A percentile compares a stretch with the other conserved stretches of the same genome.
Evolutionary conservation across 1,140 invertebrate genomes (phyloP).

Genomic region (Coelopa frigida): DNA sequence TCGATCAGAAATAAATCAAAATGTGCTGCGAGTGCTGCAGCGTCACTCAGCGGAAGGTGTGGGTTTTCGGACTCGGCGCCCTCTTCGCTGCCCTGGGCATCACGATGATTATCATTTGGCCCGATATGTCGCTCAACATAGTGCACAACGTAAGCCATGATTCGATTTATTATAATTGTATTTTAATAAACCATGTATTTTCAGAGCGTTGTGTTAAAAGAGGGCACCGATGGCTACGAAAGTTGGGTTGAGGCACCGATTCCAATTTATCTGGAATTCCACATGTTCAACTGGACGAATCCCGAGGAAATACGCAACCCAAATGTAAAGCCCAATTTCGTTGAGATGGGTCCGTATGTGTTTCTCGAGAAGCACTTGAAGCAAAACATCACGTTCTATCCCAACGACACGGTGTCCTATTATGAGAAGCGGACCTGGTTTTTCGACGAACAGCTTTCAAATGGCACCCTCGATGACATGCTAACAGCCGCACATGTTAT

Average conservation of each 20-base stretch:
- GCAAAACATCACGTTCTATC: conserved; percentile 57
- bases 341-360: conserved; percentile 59
- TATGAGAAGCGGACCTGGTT: conserved; percentile 67
- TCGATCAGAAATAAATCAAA: conserved; percentile 7
- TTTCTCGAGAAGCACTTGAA: conserved; percentile 54
- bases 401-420: conserved; percentile 77
- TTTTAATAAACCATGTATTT: conserved; percentile 22
- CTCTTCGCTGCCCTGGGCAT: conserved; percentile 25
- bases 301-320: conserved; percentile 50
- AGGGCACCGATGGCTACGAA: conserved; percentile 53
- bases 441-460: conserved; percentile 62
- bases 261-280: conserved; percentile 69
- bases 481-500: conserved; percentile 75
- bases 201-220: conserved; percentile 55
- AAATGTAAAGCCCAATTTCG: conserved; percentile 55
- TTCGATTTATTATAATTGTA: neutral
- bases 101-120: conserved; percentile 28
- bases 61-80: conserved; percentile 37
- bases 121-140: conserved; percentile 20
- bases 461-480: conserved; percentile 62
- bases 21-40: conserved; percentile 41
- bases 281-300: conserved; percentile 81
- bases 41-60: conserved; percentile 35
- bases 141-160: conserved; percentile 28
- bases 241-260: conserved; percentile 68